Evolutionary conservation across 2,797 vertebrate genomes (phyloP).

Genomic region (Microcaecilia unicolor): DNA sequence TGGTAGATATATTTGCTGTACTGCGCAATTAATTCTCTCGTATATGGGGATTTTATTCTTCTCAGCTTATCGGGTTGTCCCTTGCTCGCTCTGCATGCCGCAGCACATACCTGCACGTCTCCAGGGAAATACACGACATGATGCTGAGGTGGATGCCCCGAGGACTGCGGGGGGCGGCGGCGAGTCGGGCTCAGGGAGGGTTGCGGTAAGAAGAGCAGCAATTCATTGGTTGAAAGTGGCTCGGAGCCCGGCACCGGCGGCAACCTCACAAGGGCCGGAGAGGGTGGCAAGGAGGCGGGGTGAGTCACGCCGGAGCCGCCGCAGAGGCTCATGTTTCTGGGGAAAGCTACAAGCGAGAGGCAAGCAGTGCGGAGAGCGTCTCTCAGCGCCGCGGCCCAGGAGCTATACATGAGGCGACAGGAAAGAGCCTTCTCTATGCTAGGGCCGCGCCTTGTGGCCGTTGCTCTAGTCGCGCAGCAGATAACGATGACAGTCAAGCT

Average conservation of each 20-base stretch:
- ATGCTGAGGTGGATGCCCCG: slow-evolving; percentile 17
- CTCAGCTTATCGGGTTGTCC: too few species aligned
- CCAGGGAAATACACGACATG: slow-evolving; percentile 91
- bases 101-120: slow-evolving; percentile 77
- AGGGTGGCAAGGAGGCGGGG: not conserved
- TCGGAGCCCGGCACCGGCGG: slow-evolving; percentile 57
- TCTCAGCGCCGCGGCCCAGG: slow-evolving; percentile 2
- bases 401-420: too few species aligned
- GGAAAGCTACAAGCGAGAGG: slow-evolving; percentile 12
- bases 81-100: too few species aligned
- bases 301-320: slow-evolving; percentile 8
- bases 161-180: not conserved
- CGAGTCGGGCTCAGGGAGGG: not conserved
- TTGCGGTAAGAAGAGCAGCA: slow-evolving; percentile 61
- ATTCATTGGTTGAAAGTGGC: slow-evolving; percentile 63
- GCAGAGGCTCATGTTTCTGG: slow-evolving; percentile 47
- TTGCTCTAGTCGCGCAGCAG: too few species aligned
- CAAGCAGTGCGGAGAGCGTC: slow-evolving; percentile 9
- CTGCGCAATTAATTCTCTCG: too few species aligned
- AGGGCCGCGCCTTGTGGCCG: too few species aligned
- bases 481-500: too few species aligned
- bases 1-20: too few species aligned
- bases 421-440: too few species aligned
- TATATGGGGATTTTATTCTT: too few species aligned
- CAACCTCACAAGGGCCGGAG: slow-evolving; percentile 26